phyloP scores from a whole-genome alignment of 2,888 invertebrate species.

The Agrilus biguttatus region DNA sequence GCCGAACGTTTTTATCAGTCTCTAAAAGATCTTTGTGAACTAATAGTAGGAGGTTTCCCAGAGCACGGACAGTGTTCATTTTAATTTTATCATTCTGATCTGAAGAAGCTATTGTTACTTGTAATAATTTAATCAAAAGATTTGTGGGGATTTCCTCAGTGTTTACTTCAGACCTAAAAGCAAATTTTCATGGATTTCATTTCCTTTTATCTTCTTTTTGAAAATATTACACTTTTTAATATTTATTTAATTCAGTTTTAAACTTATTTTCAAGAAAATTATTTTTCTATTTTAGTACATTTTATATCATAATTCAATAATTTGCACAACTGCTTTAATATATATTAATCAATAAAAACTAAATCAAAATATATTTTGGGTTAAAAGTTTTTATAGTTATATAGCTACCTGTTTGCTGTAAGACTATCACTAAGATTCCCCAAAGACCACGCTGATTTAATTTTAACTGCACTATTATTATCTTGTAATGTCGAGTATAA shows the following conservation, averaged over 20 bases:
- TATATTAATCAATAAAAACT: no score
- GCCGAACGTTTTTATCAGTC: slow-evolving; percentile 32
- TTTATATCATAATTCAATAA: no score
- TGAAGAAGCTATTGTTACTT: slow-evolving; percentile 45
- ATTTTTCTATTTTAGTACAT: no score
- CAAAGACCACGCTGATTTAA: slow-evolving; percentile 76
- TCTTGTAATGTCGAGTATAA: slow-evolving; percentile 52
- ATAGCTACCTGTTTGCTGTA: slow-evolving; percentile 46
- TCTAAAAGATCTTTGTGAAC: slow-evolving; percentile 38
- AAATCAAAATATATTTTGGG: no score
- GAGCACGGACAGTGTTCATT: slow-evolving; percentile 65
- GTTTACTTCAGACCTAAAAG: slow-evolving; percentile 31
- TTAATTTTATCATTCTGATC: slow-evolving; percentile 68
- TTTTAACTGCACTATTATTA: slow-evolving; percentile 49
- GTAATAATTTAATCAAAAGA: slow-evolving; percentile 53
- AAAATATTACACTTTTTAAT: neutral
- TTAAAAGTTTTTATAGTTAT: no score
- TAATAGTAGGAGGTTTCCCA: slow-evolving; percentile 66
- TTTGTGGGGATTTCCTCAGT: slow-evolving; percentile 52
- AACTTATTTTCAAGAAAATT: no score
- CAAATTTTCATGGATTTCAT: neutral
- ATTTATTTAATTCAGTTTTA: slow-evolving; percentile 2
- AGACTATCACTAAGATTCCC: slow-evolving; percentile 76
- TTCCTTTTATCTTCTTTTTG: no score
- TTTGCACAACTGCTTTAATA: no score